Evolutionary conservation across 2,888 invertebrate genomes (phyloP).

Genomic region (Drosophila nr. medialis): DNA sequence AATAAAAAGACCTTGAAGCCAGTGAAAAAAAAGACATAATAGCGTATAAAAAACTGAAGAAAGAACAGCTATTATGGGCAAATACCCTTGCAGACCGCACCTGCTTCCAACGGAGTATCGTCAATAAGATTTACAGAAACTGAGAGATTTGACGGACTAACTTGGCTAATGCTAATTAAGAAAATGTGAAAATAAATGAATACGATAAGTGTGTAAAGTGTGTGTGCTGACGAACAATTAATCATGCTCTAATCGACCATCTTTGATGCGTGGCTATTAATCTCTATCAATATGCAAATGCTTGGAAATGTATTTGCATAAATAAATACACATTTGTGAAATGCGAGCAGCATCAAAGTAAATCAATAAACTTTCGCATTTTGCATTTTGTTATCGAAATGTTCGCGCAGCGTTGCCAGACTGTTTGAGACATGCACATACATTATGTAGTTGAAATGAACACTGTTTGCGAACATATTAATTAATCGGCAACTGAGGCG

Average conservation of each 20-base stretch:
- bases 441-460: background rate
- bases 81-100: background rate
- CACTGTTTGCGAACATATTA: constrained; percentile 21
- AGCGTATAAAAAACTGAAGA: background rate
- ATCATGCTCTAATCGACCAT: background rate
- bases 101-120: background rate
- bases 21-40: background rate
- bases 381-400: background rate
- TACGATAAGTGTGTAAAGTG: background rate
- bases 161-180: background rate
- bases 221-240: background rate
- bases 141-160: background rate
- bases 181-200: background rate
- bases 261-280: background rate
- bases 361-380: background rate
- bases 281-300: background rate
- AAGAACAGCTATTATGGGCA: background rate
- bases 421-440: background rate
- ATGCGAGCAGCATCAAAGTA: background rate
- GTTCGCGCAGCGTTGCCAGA: background rate
- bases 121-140: background rate
- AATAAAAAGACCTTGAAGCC: constrained; percentile 47
- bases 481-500: constrained; percentile 58
- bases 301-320: background rate
- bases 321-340: background rate